These are phyloP conservation scores for Amniataba percoides DNA, from an alignment of 2,797 vertebrate genomes.

Conservation along the genomic window DNA sequence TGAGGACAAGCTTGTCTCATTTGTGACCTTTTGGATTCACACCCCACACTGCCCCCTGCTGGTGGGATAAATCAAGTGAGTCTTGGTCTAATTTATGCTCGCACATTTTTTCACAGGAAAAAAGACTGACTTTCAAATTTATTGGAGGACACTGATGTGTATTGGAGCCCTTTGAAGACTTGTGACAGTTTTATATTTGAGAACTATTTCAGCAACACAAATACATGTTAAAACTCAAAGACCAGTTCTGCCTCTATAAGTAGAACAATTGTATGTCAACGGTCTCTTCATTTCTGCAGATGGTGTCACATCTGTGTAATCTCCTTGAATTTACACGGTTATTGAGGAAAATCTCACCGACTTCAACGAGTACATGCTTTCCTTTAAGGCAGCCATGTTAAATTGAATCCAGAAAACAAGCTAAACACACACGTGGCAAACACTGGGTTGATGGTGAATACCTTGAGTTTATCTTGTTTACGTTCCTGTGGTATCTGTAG, in stretches of 20 bases:
- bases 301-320: background rate
- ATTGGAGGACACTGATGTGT: no score
- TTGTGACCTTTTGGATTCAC: constrained; percentile 21
- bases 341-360: background rate
- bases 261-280: background rate
- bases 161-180: no score
- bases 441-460: no score
- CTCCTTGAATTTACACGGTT: background rate
- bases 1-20: background rate
- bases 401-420: background rate
- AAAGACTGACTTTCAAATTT: no score
- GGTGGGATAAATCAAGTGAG: constrained; percentile 36
- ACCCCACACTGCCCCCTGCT: constrained; percentile 60
- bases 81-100: background rate
- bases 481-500: background rate
- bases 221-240: no score
- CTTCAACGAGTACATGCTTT: background rate
- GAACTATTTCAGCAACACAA: background rate
- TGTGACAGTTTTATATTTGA: background rate
- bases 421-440: no score
- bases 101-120: background rate
- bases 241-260: no score
- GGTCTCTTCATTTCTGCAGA: background rate
- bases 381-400: background rate
- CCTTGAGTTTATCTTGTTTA: background rate